phyloP scores from a whole-genome alignment of 2,113 vertebrate species.

The Pseudorhombus dupliciocellatus region DNA sequence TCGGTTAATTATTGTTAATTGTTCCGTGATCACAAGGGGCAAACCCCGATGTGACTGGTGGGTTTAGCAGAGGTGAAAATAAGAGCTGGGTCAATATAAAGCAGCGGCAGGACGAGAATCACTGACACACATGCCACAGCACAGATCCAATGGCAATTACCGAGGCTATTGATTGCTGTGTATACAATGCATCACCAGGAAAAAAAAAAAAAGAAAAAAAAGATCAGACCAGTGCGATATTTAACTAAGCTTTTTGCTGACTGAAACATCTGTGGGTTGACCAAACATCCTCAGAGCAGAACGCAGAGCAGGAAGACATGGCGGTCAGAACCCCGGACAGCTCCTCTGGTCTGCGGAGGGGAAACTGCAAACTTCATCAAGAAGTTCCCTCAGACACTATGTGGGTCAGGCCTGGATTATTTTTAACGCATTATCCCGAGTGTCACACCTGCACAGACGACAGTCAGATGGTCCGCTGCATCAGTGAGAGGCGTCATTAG shows the following conservation, averaged over 20 bases:
- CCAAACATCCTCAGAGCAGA: background rate
- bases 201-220: conserved; percentile 24
- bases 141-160: conserved; percentile 63
- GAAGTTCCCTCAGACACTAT: background rate
- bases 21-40: too few relatives aligned
- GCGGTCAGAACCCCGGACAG: conserved; percentile 64
- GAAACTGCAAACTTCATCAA: background rate
- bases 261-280: conserved; percentile 10
- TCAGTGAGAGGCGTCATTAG: conserved; percentile 28
- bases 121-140: conserved; percentile 61
- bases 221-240: conserved; percentile 27
- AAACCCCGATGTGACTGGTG: conserved; percentile 18
- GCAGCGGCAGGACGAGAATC: conserved; percentile 61
- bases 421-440: background rate
- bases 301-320: conserved; percentile 1
- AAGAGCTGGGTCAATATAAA: conserved; percentile 55
- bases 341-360: conserved; percentile 40
- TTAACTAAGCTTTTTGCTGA: conserved; percentile 43
- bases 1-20: conserved; percentile 16
- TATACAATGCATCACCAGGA: conserved; percentile 51
- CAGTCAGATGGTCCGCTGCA: conserved; percentile 26
- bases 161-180: conserved; percentile 61
- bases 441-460: conserved; percentile 35
- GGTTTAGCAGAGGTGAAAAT: conserved; percentile 36
- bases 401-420: background rate